Conservation (phyloP, 2,113 vertebrate species). For the Tragelaphus scriptus region DNA sequence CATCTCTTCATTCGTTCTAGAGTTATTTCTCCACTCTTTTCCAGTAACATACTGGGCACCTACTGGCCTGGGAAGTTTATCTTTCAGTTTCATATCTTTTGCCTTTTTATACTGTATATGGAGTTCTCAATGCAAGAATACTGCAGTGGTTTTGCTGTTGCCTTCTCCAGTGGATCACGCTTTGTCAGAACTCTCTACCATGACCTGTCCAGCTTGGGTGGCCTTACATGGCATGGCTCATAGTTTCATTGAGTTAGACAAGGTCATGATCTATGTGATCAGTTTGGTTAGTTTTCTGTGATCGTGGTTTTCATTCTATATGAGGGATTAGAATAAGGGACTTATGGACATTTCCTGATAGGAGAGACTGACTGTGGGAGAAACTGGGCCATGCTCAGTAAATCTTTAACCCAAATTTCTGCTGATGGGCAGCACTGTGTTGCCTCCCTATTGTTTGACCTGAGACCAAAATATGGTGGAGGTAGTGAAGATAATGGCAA, state of each 20-base stretch:
- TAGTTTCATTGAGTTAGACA: not conserved
- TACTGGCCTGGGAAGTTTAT: accelerated
- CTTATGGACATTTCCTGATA: not conserved
- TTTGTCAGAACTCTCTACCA: not conserved
- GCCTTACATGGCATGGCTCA: not conserved
- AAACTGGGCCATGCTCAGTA: not conserved
- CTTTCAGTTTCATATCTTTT: not conserved
- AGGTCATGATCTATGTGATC: not conserved
- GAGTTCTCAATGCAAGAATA: not conserved
- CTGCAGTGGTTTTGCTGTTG: not conserved
- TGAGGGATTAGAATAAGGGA: not conserved
- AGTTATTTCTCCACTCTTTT: not conserved
- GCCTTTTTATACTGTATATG: not conserved
- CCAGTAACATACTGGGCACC: not conserved
- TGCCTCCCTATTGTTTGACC: not conserved
- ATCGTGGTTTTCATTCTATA: not conserved
- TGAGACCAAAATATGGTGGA: not conserved
- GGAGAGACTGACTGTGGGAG: not conserved
- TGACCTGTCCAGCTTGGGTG: not conserved
- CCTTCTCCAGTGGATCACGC: not conserved
- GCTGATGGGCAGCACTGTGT: accelerated
- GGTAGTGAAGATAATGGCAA: accelerated
- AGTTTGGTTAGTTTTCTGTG: not conserved
- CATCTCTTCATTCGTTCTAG: not conserved
- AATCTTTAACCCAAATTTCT: not conserved